Percentiles rank a stretch among this genome's conserved stretches.
Evolutionary conservation across 2,888 invertebrate species (phyloP).

Genomic region (Drosophila peninsularis): DNA sequence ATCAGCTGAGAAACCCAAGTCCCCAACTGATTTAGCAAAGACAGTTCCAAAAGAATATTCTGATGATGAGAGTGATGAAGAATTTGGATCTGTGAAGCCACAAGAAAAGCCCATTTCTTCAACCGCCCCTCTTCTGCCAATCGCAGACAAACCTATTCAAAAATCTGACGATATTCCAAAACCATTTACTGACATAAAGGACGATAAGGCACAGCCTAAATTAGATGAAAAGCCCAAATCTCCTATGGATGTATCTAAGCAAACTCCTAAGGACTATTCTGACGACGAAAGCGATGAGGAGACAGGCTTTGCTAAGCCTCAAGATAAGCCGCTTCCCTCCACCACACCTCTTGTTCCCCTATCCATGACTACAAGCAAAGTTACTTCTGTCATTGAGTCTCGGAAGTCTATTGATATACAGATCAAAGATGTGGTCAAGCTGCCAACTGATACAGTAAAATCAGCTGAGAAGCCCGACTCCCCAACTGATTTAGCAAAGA

Average conservation of each 20-base stretch:
- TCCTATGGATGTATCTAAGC: constrained; percentile 13
- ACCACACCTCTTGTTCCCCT: not conserved
- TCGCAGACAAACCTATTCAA: not conserved
- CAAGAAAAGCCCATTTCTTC: not conserved
- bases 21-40: not conserved
- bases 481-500: constrained; percentile 7
- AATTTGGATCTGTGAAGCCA: constrained; percentile 1
- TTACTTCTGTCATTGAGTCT: constrained; percentile 14
- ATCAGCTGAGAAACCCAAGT: constrained; percentile 1
- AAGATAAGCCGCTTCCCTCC: not conserved
- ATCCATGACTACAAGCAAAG: not conserved
- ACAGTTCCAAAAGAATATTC: not conserved
- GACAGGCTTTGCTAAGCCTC: constrained; percentile 12
- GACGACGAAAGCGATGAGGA: constrained; percentile 23
- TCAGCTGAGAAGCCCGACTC: constrained; percentile 21
- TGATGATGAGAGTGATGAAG: constrained; percentile 8
- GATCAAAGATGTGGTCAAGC: constrained; percentile 15
- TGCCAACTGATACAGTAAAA: constrained; percentile 14
- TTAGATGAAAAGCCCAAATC: constrained; percentile 14
- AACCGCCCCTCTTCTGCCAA: not conserved
- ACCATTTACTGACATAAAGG: not conserved
- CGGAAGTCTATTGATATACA: constrained; percentile 14
- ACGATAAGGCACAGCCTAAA: not conserved
- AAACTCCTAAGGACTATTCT: constrained; percentile 3
- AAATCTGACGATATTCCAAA: not conserved